These are phyloP conservation scores for Pygoscelis adeliae DNA, from an alignment of 2,113 vertebrate genomes.

Conservation along the genomic window DNA sequence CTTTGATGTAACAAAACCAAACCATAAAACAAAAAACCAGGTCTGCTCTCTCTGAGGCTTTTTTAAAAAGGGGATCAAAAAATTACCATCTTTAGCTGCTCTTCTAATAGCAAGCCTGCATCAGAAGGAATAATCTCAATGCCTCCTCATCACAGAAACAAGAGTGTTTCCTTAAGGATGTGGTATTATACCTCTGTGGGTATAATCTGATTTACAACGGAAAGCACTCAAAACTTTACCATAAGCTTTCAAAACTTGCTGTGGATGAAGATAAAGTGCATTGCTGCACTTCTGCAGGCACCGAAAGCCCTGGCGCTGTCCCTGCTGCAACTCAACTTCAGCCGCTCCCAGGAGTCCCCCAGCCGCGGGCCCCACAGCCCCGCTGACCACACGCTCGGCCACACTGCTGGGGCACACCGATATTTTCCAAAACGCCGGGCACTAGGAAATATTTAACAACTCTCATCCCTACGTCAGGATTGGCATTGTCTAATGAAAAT, in stretches of 20 bases:
- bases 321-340: not conserved
- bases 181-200: not conserved
- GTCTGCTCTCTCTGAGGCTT: not conserved
- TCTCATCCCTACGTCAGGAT: not conserved
- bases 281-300: not conserved
- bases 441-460: not conserved
- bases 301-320: not conserved
- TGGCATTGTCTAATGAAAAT: not conserved
- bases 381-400: fast-evolving
- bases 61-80: slow-evolving; percentile 22
- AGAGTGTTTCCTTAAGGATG: not conserved
- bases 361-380: fast-evolving
- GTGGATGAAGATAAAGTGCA: not conserved
- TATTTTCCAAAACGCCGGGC: fast-evolving
- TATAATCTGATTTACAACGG: slow-evolving; percentile 23
- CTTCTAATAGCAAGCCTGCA: not conserved
- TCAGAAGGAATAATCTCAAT: slow-evolving; percentile 7
- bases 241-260: slow-evolving; percentile 20
- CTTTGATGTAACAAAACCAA: slow-evolving; percentile 4
- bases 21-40: not conserved
- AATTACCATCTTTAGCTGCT: slow-evolving; percentile 23
- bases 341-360: not conserved
- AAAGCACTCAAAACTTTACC: not conserved
- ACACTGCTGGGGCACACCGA: fast-evolving
- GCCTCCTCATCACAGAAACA: not conserved